Evolutionary conservation across 2,888 invertebrate species (phyloP).

Genomic region (Nasonovia ribisnigri): DNA sequence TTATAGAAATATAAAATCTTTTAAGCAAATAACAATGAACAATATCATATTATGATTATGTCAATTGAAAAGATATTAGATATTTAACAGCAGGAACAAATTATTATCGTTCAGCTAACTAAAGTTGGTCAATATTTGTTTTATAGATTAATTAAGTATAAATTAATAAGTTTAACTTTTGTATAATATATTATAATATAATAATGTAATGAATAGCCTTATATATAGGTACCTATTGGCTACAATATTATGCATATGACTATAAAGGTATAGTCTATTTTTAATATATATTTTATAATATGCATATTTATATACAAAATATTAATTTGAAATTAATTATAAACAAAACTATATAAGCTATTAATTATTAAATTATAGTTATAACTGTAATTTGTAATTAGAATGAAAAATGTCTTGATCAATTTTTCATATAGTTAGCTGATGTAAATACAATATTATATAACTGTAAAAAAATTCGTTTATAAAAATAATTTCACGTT

Average conservation of each 20-base stretch:
- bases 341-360: neutral
- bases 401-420: neutral
- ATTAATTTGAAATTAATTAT: neutral
- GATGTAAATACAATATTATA: neutral
- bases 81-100: neutral
- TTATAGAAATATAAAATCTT: neutral
- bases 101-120: neutral
- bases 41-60: neutral
- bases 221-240: neutral
- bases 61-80: constrained; percentile 20
- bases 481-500: neutral
- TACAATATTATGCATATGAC: neutral
- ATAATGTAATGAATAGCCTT: neutral
- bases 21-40: constrained; percentile 3
- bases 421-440: neutral
- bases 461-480: neutral
- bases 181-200: neutral
- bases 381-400: neutral
- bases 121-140: constrained; percentile 17
- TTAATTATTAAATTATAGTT: neutral
- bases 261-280: neutral
- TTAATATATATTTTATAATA: neutral
- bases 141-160: neutral
- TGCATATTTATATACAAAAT: neutral
- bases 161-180: neutral